Conservation (phyloP, 2,888 invertebrate genomes). For the Habroteleia sp. region DNA sequence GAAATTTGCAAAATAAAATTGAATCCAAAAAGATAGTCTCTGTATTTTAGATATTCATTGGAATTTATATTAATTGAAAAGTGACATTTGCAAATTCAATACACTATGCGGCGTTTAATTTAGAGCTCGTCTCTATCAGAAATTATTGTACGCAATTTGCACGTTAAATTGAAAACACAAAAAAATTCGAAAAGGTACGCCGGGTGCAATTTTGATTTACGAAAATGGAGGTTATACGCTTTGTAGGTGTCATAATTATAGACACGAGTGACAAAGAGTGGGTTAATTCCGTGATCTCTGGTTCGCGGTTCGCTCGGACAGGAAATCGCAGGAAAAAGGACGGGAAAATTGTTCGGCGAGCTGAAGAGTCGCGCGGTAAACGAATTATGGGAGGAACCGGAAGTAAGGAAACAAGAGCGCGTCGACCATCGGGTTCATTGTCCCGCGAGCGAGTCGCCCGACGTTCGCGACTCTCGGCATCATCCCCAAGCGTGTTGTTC, state of each 20-base stretch:
- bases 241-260: neutral
- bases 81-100: no score
- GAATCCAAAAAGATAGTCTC: no score
- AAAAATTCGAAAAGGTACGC: no score
- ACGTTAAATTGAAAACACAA: no score
- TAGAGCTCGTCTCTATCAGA: no score
- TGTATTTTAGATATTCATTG: no score
- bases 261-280: neutral
- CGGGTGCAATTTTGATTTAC: no score
- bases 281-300: neutral
- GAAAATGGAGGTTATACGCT: neutral
- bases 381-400: constrained; percentile 8
- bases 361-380: neutral
- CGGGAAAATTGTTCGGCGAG: neutral
- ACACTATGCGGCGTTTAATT: no score
- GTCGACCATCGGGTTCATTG: constrained; percentile 43
- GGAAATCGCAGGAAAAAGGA: neutral
- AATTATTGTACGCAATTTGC: no score
- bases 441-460: constrained; percentile 22
- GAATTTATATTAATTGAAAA: no score
- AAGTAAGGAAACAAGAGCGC: constrained; percentile 28
- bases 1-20: no score
- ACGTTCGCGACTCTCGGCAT: constrained; percentile 12
- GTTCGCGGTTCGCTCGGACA: neutral
- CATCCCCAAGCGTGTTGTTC: constrained; percentile 17